Percentiles rank a stretch among this genome's conserved stretches.
Conservation (phyloP, 2,888 invertebrate genomes). For the Sarcophaga carnaria region DNA sequence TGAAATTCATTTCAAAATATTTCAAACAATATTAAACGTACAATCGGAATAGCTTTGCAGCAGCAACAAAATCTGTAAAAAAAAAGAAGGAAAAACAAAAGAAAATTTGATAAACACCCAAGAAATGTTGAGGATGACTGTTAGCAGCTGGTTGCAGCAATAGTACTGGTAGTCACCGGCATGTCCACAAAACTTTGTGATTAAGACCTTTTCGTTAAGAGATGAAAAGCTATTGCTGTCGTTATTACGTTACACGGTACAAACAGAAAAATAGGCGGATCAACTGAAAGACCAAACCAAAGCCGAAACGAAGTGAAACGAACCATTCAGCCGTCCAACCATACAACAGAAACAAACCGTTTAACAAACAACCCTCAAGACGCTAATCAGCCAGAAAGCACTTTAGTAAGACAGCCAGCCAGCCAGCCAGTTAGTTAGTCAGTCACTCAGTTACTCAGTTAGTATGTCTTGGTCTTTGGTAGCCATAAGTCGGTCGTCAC, state of each 20-base stretch:
- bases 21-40: constrained; percentile 44
- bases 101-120: constrained; percentile 46
- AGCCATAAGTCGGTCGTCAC: constrained; percentile 39
- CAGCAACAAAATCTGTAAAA: constrained; percentile 30
- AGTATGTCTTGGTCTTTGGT: constrained; percentile 10
- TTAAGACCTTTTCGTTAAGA: constrained; percentile 56
- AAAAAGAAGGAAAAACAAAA: constrained; percentile 29
- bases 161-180: background rate
- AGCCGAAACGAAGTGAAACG: constrained; percentile 16
- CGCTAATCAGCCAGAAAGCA: constrained; percentile 21
- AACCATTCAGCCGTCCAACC: constrained; percentile 53
- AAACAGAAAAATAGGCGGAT: constrained; percentile 43
- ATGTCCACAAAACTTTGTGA: constrained; percentile 48
- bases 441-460: constrained; percentile 2
- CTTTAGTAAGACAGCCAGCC: background rate
- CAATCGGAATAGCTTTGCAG: background rate
- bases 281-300: constrained; percentile 42
- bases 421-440: background rate
- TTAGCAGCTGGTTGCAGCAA: background rate
- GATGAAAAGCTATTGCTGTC: constrained; percentile 40
- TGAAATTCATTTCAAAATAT: constrained; percentile 14
- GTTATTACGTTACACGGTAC: background rate
- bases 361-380: constrained; percentile 15
- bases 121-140: constrained; percentile 51
- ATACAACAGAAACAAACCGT: constrained; percentile 36